Evolutionary conservation across 1,140 invertebrate species (phyloP).

Genomic region (Zaprionus inermis): DNA sequence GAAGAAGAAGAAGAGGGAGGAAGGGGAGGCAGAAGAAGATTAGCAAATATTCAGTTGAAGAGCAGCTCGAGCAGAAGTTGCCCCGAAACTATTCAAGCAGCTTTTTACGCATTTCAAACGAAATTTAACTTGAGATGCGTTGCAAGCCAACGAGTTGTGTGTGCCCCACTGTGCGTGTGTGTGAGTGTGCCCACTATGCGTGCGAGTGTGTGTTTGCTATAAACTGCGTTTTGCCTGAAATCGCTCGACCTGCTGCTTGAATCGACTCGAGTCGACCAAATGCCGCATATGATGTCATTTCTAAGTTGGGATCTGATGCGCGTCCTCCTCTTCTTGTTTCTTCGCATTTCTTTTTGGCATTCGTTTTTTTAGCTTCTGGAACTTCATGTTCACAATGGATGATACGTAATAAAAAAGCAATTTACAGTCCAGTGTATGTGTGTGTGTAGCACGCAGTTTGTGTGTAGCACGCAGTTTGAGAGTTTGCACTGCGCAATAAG

Average conservation of each 20-base stretch:
- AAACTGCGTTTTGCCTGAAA: constrained; percentile 5
- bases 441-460: constrained; percentile 7
- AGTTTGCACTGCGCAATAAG: constrained; percentile 27
- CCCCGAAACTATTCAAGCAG: constrained; percentile 54
- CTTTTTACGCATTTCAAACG: constrained; percentile 51
- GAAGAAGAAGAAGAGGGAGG: neutral
- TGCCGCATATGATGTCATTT: constrained; percentile 10
- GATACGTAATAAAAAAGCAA: constrained; percentile 50
- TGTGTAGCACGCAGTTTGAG: constrained; percentile 30
- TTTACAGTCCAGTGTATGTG: constrained; percentile 16
- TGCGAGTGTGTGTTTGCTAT: constrained; percentile 19
- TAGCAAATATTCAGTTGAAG: too few relatives aligned
- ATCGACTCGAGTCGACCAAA: neutral
- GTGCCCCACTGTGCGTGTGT: neutral
- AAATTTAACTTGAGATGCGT: constrained; percentile 11
- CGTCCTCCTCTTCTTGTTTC: neutral
- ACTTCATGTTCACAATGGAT: constrained; percentile 35
- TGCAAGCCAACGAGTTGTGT: neutral
- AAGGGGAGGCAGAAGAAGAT: neutral
- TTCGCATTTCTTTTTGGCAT: constrained; percentile 11
- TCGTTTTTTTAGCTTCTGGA: constrained; percentile 10
- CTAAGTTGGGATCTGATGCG: constrained; percentile 1
- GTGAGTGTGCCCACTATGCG: neutral
- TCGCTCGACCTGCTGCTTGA: neutral
- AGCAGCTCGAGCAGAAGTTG: neutral